Conservation (phyloP, 2,113 vertebrate genomes). For the Pongo pygmaeus region DNA sequence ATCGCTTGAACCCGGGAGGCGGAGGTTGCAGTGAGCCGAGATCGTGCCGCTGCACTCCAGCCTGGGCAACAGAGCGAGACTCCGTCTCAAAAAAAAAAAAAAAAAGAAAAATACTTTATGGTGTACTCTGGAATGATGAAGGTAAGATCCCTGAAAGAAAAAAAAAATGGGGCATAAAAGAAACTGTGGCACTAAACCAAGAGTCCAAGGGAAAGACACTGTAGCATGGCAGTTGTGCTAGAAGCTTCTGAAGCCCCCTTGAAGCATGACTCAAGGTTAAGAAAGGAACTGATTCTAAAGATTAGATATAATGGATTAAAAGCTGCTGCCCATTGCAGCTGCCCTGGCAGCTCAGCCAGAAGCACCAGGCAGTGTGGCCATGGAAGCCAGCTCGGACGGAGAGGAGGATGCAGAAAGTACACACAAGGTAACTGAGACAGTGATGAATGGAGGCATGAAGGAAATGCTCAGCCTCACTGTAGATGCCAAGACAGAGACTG, state of each 20-base stretch:
- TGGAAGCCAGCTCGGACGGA: constrained; percentile 87
- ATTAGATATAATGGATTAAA: neutral
- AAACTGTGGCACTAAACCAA: neutral
- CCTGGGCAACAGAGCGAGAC: too few species aligned
- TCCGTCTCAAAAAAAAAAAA: too few species aligned
- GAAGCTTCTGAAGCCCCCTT: neutral
- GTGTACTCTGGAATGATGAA: neutral
- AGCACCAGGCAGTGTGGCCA: constrained; percentile 84
- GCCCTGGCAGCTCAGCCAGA: too few species aligned
- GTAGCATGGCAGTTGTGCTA: neutral
- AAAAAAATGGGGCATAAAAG: neutral
- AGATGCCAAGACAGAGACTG: constrained; percentile 98
- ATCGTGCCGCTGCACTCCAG: too few species aligned
- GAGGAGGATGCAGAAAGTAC: constrained; percentile 90
- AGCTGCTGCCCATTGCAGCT: neutral
- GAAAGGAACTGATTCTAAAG: neutral
- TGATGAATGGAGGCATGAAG: constrained; percentile 99
- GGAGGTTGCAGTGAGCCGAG: too few species aligned
- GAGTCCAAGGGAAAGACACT: neutral
- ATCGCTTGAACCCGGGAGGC: too few species aligned
- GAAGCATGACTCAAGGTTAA: neutral
- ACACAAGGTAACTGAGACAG: constrained; percentile 97
- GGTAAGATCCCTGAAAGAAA: neutral
- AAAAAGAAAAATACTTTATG: neutral
- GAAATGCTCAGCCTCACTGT: constrained; percentile 99